phyloP scores from a whole-genome alignment of 2,888 invertebrate genomes.

The Tetragonisca angustula region DNA sequence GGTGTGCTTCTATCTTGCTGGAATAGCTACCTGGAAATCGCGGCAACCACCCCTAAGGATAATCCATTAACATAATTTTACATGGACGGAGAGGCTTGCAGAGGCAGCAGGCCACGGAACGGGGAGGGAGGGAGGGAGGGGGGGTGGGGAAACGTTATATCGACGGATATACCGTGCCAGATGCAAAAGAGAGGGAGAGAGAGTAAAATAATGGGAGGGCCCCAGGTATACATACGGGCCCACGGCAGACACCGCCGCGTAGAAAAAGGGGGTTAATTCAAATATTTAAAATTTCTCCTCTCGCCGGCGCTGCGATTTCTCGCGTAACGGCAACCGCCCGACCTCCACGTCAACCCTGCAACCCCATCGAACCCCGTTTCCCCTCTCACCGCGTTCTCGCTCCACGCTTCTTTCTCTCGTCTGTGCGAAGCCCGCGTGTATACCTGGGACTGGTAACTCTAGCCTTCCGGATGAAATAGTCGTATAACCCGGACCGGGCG shows the following conservation, averaged over 20 bases:
- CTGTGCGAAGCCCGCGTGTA: slow-evolving; percentile 6
- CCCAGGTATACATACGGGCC: slow-evolving; percentile 76
- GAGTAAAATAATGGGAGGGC: slow-evolving; percentile 76
- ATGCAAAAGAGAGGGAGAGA: slow-evolving; percentile 80
- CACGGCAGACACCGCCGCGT: slow-evolving; percentile 30
- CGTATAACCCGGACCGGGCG: slow-evolving; percentile 58
- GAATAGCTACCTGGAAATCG: slow-evolving; percentile 73
- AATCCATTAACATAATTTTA: slow-evolving; percentile 85
- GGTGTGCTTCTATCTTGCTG: slow-evolving; percentile 54
- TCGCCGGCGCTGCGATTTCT: slow-evolving; percentile 73
- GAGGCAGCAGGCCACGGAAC: slow-evolving; percentile 33
- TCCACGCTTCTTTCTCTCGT: slow-evolving; percentile 27
- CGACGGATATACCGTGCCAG: slow-evolving; percentile 77
- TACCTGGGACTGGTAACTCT: slow-evolving; percentile 73
- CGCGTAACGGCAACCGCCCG: slow-evolving; percentile 75
- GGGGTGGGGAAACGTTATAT: slow-evolving; percentile 77
- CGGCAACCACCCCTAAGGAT: slow-evolving; percentile 77
- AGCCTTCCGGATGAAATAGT: slow-evolving; percentile 74
- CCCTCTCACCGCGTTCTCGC: slow-evolving; percentile 12
- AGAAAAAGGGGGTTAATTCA: slow-evolving; percentile 82
- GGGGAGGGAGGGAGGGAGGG: slow-evolving; percentile 52
- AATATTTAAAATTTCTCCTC: slow-evolving; percentile 82
- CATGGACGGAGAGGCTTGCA: slow-evolving; percentile 74
- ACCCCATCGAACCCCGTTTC: slow-evolving; percentile 10
- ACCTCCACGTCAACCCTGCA: slow-evolving; percentile 4